Evolutionary conservation across 2,113 vertebrate genomes (phyloP).

Genomic region (Pholis gunnellus): DNA sequence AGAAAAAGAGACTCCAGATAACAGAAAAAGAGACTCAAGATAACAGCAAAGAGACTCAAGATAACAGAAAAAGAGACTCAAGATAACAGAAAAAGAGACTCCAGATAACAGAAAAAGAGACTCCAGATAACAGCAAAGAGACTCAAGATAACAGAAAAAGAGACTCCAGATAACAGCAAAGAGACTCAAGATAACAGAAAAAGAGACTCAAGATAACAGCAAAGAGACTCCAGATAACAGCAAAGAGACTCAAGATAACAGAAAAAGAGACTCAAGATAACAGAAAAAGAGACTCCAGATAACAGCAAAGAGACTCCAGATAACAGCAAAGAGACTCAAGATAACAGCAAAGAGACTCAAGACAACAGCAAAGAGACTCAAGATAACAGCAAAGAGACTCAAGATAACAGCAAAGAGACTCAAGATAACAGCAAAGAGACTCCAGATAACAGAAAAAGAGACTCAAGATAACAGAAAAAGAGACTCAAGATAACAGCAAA

Average conservation of each 20-base stretch:
- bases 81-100: too few species aligned
- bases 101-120: too few species aligned
- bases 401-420: too few species aligned
- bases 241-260: not conserved
- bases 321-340: not conserved
- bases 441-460: not conserved
- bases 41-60: too few species aligned
- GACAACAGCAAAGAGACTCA: too few species aligned
- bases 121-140: too few species aligned
- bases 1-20: not conserved
- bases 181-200: not conserved
- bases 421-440: too few species aligned
- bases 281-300: not conserved
- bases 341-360: not conserved
- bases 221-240: too few species aligned
- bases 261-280: not conserved
- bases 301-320: too few species aligned
- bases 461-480: too few species aligned
- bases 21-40: not conserved
- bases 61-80: not conserved
- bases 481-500: not conserved
- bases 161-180: not conserved
- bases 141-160: too few species aligned
- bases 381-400: not conserved
- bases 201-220: not conserved